phyloP scores from a whole-genome alignment of 2,888 invertebrate genomes.

The Xestia c-nigrum region DNA sequence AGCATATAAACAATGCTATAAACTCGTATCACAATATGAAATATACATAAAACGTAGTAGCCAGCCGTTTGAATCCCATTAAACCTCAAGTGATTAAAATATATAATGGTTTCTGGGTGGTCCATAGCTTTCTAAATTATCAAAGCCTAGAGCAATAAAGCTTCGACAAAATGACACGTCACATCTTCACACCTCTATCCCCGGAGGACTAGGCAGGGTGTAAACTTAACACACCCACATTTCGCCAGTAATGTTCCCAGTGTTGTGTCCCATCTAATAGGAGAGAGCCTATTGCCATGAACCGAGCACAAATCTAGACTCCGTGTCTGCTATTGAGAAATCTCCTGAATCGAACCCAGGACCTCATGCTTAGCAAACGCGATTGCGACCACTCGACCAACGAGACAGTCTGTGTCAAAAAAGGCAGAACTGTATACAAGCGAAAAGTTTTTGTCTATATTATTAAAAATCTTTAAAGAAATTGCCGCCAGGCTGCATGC shows the following conservation, averaged over 20 bases:
- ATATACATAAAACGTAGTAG: constrained; percentile 29
- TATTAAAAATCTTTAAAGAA: background rate
- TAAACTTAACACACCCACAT: too few species aligned
- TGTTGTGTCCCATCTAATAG: too few species aligned
- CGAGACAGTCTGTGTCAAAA: background rate
- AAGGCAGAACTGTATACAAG: background rate
- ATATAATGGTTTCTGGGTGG: background rate
- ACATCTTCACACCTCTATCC: too few species aligned
- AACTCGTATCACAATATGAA: constrained; percentile 25
- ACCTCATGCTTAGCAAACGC: too few species aligned
- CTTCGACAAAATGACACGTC: background rate
- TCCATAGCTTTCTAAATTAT: constrained; percentile 5
- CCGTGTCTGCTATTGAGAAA: too few species aligned
- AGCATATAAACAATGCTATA: constrained; percentile 15
- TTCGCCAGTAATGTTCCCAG: too few species aligned
- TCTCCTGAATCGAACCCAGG: too few species aligned
- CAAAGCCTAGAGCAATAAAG: background rate
- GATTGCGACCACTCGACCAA: too few species aligned
- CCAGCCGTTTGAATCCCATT: constrained; percentile 18
- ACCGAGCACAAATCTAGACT: too few species aligned
- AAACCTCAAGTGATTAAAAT: constrained; percentile 21
- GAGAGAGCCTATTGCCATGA: too few species aligned
- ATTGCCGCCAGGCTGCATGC: background rate
- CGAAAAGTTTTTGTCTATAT: background rate
- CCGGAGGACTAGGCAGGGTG: too few species aligned